Conservation (phyloP, 2,797 vertebrate genomes). For the Taenioides sp. region DNA sequence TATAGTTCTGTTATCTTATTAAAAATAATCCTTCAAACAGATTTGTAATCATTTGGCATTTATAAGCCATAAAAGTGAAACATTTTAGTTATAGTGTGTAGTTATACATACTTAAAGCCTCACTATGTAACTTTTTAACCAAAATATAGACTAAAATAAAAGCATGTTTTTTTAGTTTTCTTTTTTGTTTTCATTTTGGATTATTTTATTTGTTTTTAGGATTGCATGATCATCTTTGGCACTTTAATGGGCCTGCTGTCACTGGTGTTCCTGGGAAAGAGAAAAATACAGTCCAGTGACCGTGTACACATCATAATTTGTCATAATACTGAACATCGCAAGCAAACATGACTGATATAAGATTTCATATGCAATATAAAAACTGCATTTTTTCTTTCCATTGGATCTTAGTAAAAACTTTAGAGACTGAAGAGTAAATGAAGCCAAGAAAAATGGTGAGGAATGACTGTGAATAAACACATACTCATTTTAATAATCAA, state of each 20-base stretch:
- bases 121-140: no score
- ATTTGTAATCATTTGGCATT: background rate
- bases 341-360: background rate
- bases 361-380: background rate
- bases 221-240: background rate
- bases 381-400: background rate
- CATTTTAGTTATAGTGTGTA: background rate
- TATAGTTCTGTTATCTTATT: background rate
- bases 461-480: constrained; percentile 11
- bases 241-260: background rate
- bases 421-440: background rate
- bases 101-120: background rate
- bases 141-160: no score
- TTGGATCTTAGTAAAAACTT: background rate
- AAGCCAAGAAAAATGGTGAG: constrained; percentile 5
- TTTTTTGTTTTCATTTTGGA: no score
- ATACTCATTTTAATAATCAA: constrained; percentile 37
- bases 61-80: background rate
- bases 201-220: background rate
- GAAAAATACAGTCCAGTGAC: background rate
- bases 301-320: no score
- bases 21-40: no score
- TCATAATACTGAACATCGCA: background rate
- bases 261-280: background rate
- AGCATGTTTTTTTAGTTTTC: no score